Base-by-base conservation (phyloP, 2,113 vertebrate genomes). In the Chlorodrepanis virens region DNA sequence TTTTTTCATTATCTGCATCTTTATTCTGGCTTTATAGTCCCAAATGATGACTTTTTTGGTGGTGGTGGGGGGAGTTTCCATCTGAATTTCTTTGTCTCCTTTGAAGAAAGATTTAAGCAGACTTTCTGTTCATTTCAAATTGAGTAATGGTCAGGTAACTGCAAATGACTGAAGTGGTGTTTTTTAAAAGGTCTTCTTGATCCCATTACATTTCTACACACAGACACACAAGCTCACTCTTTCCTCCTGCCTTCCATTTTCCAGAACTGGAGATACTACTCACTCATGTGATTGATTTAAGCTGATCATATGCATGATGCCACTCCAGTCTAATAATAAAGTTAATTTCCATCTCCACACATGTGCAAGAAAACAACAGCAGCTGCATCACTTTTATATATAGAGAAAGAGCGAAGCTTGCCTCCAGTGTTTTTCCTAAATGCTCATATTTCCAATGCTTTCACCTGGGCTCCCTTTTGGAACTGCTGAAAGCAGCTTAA, bases 381-480 rank as follows among this genome's bases (percentile, higher is more conserved):
- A 87, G 15, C 67, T 47, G 11, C 44, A 79, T 74, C 42, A 39
- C 20, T 90, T 93, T 57, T 57, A 6, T 49, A 39, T 25, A 14
- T 52, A 12, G 31, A 78, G 78, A 50, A 67, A 59, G 47, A 49
- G 1, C 9, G 21, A 42, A 85, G 28, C 33, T 85, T 3, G 2
- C 53, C 29, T 90, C 39, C 35, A n/a, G 10, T 24, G 10, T 44
- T 86, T 44, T 76, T 85, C 29, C 39, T 86, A 75, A 79, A 76
- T 7, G 18, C 47, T 85, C 14, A 6, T 64, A 17, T 76, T 90
- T 72, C 44, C 53, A 64, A 0, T 65, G 44, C 67, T 77, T 88
- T 95, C 63, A 76, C 76, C 80, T 95, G 63, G 42, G 31, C 54
- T 94, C n/a, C 49, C 50, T 89, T 90, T 77, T 89, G 76, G 54